Evolutionary conservation across 2,888 invertebrate genomes (phyloP), one percentile per base, ranked within the genome.

Genomic region (Cheilosia vernalis): DNA sequence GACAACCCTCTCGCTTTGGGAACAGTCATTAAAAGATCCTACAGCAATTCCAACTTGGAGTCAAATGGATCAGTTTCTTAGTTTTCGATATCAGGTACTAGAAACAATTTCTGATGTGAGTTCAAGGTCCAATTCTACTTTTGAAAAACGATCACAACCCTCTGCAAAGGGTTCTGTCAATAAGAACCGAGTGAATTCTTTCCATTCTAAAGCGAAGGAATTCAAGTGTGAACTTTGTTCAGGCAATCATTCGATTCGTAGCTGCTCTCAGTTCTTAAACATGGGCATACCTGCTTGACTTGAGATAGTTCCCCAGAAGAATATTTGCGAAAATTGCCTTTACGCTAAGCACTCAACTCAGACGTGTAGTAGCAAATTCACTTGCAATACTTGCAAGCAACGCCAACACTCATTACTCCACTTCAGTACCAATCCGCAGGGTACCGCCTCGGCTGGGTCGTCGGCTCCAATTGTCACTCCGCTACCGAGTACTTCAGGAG

Each of bases 101-200:
- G 40, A 58, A 58, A 37, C 58, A 10, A 40, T 58, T 37, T 37
- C 37, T 15, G 58, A 40, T n/a, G 37, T 58, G 19, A 40, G 15
- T 15, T 58, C 19, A 33, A 9, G 4, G 17, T 33, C 56, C 2
- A 27, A 6, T 27, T 6, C 27, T 17, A 21, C 4, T 15, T 5
- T 15, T 24, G 51, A 27, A 24, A 27, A 51, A 27, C 21, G 24
- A 9, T 21, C 1, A n/a, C n/a, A n/a, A n/a, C 0, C 24, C 1
- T 24, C 21, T 21, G 2, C 13, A 13, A 27, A 24, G 1, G 21
- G 15, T 5, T 27, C 7, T 51, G 15, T 13, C 10, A 24, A 21
- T 24, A 24, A 21, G 13, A 51, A 51, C 21, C 51, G 27, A 0
- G 21, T 51, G 17, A 47, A 17, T 27, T 24, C 51, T 5, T 21